Conservation (phyloP, 2,888 invertebrate species). For the Netelia virgata region DNA sequence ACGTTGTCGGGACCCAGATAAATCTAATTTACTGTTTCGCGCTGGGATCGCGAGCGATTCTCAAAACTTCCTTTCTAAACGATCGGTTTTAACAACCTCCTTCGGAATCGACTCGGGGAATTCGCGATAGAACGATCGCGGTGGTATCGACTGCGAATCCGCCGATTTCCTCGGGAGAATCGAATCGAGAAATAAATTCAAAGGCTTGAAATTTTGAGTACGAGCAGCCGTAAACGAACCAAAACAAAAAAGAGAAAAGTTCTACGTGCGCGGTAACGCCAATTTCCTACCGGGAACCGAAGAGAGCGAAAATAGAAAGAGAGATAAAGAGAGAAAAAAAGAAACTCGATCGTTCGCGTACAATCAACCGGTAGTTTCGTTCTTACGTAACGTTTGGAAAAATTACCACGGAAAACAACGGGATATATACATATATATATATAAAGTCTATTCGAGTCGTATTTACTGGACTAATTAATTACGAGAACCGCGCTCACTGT, state of each 20-base stretch:
- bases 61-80: constrained; percentile 71
- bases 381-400: constrained; percentile 49
- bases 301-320: neutral
- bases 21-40: constrained; percentile 66
- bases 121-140: constrained; percentile 12
- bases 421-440: neutral
- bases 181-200: neutral
- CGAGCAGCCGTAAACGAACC: neutral
- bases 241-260: no score
- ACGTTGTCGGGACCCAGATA: constrained; percentile 58
- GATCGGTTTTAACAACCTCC: constrained; percentile 23
- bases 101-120: constrained; percentile 18
- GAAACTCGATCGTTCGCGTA: constrained; percentile 34
- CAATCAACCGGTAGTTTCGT: constrained; percentile 44
- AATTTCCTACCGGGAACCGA: constrained; percentile 6
- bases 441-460: constrained; percentile 32
- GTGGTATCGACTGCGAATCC: constrained; percentile 19
- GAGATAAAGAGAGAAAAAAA: constrained; percentile 8
- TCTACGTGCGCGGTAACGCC: neutral
- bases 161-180: neutral
- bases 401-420: constrained; percentile 47
- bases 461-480: constrained; percentile 75
- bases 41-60: constrained; percentile 43
- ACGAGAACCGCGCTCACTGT: constrained; percentile 71
- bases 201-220: constrained; percentile 30